Evolutionary conservation across 2,113 vertebrate species (phyloP).

Genomic region (sheep (Ovis aries)): DNA sequence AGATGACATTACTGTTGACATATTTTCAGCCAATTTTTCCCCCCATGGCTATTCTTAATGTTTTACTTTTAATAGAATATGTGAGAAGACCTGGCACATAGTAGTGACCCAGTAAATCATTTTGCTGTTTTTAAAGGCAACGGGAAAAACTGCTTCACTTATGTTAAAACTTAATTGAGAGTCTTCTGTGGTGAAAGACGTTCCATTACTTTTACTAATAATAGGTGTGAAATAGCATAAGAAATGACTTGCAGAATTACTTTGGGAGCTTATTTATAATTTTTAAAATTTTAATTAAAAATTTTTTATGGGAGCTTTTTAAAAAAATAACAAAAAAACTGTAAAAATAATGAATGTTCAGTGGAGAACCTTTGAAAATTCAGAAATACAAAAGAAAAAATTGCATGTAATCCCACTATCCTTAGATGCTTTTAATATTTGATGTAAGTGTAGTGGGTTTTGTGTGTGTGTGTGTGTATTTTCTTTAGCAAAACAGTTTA

Average conservation of each 20-base stretch:
- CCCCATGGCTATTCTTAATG: not conserved
- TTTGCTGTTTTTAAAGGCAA: conserved; percentile 53
- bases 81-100: conserved; percentile 23
- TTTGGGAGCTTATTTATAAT: not conserved
- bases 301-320: not conserved
- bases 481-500: conserved; percentile 11
- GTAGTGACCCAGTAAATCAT: conserved; percentile 44
- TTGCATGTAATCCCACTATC: not conserved
- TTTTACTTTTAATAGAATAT: conserved; percentile 44
- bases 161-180: conserved; percentile 47
- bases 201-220: conserved; percentile 40
- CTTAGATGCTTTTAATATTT: conserved; percentile 9
- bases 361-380: not conserved
- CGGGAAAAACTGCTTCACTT: conserved; percentile 35
- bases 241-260: conserved; percentile 44
- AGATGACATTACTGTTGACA: not conserved
- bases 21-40: not conserved
- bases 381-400: conserved; percentile 7
- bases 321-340: not conserved
- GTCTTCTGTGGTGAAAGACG: not conserved
- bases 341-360: not conserved
- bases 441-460: not conserved
- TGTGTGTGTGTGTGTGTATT: not conserved
- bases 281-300: not conserved
- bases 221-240: conserved; percentile 45